Conservation (phyloP, 2,113 vertebrate species). For the Hypocryptadius cinnamomeus region DNA sequence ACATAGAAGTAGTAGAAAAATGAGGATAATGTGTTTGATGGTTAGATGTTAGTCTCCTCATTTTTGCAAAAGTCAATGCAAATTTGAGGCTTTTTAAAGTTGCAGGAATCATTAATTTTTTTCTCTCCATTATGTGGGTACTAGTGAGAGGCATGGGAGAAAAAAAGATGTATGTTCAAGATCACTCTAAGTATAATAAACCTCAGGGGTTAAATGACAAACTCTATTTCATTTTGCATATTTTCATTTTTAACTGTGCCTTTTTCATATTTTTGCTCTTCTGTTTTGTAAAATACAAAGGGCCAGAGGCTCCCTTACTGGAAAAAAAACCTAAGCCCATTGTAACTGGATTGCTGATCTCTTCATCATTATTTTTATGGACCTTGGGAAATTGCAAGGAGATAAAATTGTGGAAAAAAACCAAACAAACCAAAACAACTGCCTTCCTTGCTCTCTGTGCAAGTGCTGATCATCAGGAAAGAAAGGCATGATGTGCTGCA, state of each 20-base stretch:
- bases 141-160: not conserved
- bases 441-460: not conserved
- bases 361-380: not conserved
- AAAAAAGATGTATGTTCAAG: not conserved
- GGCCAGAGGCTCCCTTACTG: not conserved
- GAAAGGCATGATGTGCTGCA: not conserved
- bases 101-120: not conserved
- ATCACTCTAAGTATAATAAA: not conserved
- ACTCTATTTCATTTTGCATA: not conserved
- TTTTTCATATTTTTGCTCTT: not conserved
- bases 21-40: not conserved
- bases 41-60: not conserved
- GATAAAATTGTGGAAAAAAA: not conserved
- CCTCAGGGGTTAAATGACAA: not conserved
- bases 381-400: not conserved
- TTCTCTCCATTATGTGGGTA: not conserved
- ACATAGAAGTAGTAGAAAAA: not conserved
- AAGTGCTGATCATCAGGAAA: not conserved
- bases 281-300: not conserved
- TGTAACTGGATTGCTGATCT: not conserved
- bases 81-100: not conserved
- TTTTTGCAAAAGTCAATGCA: not conserved
- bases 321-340: not conserved
- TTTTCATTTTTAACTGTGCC: not conserved
- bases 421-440: not conserved